Percentiles rank a stretch among this genome's conserved stretches.
Evolutionary conservation across 2,113 vertebrate genomes (phyloP).

Genomic region (Indri indri): DNA sequence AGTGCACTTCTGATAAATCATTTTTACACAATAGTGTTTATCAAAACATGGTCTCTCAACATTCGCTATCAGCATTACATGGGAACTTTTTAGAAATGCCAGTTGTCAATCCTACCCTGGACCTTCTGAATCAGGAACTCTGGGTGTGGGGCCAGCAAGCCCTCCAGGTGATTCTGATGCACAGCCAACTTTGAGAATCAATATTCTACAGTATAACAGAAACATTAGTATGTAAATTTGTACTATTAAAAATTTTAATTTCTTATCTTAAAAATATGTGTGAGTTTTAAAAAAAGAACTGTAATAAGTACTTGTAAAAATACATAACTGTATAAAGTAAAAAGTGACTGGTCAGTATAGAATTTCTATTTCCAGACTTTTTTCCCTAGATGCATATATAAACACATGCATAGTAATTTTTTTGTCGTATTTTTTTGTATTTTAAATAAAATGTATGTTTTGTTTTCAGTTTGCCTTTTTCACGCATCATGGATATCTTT

Average conservation of each 20-base stretch:
- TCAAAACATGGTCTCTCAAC: neutral
- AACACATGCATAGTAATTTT: neutral
- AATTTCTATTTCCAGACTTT: neutral
- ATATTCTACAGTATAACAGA: neutral
- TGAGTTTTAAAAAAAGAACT: neutral
- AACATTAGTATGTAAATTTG: slow-evolving; percentile 4
- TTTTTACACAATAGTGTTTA: neutral
- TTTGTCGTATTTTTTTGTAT: neutral
- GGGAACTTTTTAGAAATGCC: slow-evolving; percentile 1
- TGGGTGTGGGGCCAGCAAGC: neutral
- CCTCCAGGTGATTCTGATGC: neutral
- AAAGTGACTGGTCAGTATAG: neutral
- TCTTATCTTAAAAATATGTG: slow-evolving; percentile 8
- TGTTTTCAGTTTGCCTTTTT: neutral
- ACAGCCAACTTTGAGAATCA: neutral
- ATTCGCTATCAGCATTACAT: neutral
- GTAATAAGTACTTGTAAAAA: neutral
- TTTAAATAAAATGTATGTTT: neutral
- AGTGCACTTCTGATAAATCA: neutral
- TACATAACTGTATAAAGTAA: neutral
- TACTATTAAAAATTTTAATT: neutral
- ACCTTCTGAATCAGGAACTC: neutral
- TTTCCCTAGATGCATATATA: neutral
- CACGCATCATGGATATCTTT: neutral
- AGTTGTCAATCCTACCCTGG: neutral